phyloP scores from a whole-genome alignment of 2,888 invertebrate genomes.

The Agriopis leucophaearia region DNA sequence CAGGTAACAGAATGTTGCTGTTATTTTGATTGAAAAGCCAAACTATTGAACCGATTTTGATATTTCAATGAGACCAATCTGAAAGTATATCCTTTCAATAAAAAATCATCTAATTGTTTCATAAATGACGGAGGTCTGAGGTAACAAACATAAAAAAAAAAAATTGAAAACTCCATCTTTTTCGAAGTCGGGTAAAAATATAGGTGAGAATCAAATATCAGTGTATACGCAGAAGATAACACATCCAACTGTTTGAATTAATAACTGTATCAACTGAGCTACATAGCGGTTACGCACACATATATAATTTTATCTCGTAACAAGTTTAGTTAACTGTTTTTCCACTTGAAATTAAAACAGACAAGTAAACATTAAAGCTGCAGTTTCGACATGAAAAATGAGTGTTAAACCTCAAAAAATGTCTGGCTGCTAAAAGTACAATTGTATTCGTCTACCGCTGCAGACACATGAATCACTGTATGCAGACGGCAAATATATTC shows the following conservation, averaged over 20 bases:
- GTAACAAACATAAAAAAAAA: too few relatives aligned
- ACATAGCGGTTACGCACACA: conserved; percentile 16
- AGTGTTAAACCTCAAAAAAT: conserved; percentile 58
- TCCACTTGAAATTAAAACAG: conserved; percentile 41
- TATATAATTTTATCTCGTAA: conserved; percentile 31
- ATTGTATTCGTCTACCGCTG: conserved; percentile 82
- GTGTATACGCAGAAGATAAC: too few relatives aligned
- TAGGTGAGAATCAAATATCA: too few relatives aligned
- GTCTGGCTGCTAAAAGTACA: conserved; percentile 59
- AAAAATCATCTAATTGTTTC: too few relatives aligned
- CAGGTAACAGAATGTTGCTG: too few relatives aligned
- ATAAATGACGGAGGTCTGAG: too few relatives aligned
- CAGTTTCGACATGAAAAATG: conserved; percentile 61
- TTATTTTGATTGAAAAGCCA: too few relatives aligned
- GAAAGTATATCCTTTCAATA: too few relatives aligned
- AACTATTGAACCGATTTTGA: too few relatives aligned
- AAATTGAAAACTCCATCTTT: too few relatives aligned
- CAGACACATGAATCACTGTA: conserved; percentile 81
- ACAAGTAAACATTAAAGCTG: conserved; percentile 45
- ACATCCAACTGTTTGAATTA: conserved; percentile 11
- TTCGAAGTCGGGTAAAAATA: too few relatives aligned
- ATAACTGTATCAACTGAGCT: conserved; percentile 26
- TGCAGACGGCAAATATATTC: conserved; percentile 77
- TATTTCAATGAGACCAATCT: too few relatives aligned
- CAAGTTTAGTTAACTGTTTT: conserved; percentile 37